Percentiles rank a stretch among this genome's conserved stretches.
These are phyloP conservation scores for Ariopsis seemanni DNA, from an alignment of 2,113 vertebrate species.

Conservation along the genomic window DNA sequence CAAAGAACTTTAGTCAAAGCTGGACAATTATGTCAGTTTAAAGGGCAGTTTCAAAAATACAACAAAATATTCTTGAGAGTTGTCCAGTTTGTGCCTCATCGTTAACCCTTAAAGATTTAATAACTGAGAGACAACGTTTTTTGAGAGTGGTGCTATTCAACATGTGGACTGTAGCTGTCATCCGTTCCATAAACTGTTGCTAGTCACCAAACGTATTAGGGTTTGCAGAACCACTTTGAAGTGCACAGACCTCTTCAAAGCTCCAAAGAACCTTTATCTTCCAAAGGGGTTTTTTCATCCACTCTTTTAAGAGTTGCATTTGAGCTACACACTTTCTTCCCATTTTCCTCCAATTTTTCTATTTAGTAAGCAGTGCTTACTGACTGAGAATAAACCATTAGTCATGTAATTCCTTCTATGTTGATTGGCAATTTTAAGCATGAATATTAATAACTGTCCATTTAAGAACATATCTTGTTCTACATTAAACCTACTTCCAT, in stretches of 20 bases:
- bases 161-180: neutral
- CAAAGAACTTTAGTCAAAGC: neutral
- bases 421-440: neutral
- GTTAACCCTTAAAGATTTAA: neutral
- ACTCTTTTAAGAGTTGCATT: neutral
- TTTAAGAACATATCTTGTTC: neutral
- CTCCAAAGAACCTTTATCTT: neutral
- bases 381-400: neutral
- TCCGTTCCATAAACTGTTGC: neutral
- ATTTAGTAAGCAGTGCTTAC: neutral
- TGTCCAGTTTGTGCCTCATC: neutral
- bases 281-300: neutral
- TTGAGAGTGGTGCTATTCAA: neutral
- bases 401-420: neutral
- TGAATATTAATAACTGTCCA: neutral
- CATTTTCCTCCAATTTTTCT: neutral
- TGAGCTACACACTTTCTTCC: neutral
- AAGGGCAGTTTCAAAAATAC: neutral
- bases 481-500: neutral
- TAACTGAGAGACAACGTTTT: neutral
- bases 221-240: neutral
- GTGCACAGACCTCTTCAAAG: neutral
- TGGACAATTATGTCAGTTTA: neutral
- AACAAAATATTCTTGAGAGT: neutral
- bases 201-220: neutral